These are phyloP conservation scores for Drosophila borealis DNA, from an alignment of 2,888 invertebrate species.

Conservation along the genomic window DNA sequence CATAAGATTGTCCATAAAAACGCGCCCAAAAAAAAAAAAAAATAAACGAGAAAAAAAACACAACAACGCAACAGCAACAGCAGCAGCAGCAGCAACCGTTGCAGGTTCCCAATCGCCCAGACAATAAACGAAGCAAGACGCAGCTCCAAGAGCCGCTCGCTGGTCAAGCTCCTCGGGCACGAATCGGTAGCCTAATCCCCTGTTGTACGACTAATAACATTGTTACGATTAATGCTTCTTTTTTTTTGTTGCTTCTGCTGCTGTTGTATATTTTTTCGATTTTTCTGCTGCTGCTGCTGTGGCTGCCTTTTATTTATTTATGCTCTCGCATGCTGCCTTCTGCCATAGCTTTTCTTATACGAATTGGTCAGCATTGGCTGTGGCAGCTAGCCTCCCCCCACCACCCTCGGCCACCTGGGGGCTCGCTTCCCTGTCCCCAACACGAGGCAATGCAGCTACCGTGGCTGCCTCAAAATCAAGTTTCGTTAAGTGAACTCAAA, in stretches of 20 bases:
- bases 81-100: conserved; percentile 43
- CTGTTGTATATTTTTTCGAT: conserved; percentile 37
- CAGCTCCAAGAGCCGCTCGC: conserved; percentile 32
- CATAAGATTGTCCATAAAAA: conserved; percentile 80
- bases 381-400: conserved; percentile 16
- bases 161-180: conserved; percentile 61
- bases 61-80: conserved; percentile 22
- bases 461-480: conserved; percentile 48
- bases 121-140: conserved; percentile 52
- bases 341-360: conserved; percentile 71
- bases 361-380: conserved; percentile 68
- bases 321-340: conserved; percentile 63
- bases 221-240: conserved; percentile 84
- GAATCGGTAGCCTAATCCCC: conserved; percentile 85
- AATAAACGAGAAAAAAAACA: conserved; percentile 36
- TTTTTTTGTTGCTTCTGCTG: conserved; percentile 53
- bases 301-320: conserved; percentile 72
- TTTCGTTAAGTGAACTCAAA: conserved; percentile 37
- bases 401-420: neutral
- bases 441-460: conserved; percentile 50
- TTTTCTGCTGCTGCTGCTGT: conserved; percentile 43
- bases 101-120: conserved; percentile 60
- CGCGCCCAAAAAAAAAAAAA: conserved; percentile 56
- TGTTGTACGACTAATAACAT: conserved; percentile 85
- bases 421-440: neutral